Conservation (phyloP, 2,113 vertebrate genomes). For the Lampris incognitus region DNA sequence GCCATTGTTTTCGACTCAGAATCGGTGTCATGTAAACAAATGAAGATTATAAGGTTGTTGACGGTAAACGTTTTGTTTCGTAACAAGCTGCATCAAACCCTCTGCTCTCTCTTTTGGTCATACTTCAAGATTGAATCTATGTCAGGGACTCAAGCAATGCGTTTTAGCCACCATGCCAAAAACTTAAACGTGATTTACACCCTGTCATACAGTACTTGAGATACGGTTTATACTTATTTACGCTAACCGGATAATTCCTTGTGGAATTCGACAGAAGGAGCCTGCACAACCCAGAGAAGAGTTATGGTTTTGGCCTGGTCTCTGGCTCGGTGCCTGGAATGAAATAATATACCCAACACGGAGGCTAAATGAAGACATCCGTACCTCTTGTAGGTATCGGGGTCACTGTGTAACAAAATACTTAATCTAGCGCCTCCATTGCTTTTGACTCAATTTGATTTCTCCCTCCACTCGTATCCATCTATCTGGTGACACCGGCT, state of each 20-base stretch:
- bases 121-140: background rate
- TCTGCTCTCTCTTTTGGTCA: background rate
- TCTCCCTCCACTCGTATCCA: background rate
- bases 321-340: constrained; percentile 7
- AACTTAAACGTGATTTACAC: background rate
- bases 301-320: constrained; percentile 2
- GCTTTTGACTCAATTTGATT: background rate
- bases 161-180: background rate
- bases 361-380: background rate
- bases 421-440: background rate
- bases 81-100: background rate
- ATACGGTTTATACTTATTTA: no score
- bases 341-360: background rate
- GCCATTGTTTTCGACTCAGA: no score
- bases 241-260: background rate
- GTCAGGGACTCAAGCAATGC: background rate
- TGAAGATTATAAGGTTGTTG: background rate
- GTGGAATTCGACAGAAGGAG: constrained; percentile 26
- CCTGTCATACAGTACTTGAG: background rate
- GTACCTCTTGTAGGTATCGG: background rate
- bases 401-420: background rate
- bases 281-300: background rate
- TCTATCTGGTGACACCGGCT: background rate
- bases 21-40: background rate
- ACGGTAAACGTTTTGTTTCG: background rate